A percentile compares a stretch with the other conserved stretches of the same genome.
These are phyloP conservation scores for Dreissena rostriformis DNA, from an alignment of 1,140 invertebrate species.

Conservation along the genomic window DNA sequence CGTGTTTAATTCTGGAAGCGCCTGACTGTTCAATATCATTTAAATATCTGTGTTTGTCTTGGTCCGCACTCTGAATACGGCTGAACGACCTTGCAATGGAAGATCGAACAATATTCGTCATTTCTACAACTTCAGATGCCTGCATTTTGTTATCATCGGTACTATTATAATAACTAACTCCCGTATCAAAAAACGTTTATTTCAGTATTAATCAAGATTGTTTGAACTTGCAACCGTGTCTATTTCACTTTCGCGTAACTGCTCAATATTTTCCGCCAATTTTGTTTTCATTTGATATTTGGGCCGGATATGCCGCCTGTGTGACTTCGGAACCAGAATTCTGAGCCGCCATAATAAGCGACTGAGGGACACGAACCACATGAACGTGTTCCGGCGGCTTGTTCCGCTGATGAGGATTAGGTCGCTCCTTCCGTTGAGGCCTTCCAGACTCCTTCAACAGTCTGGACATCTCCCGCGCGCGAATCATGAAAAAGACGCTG, in stretches of 20 bases:
- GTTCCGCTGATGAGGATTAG: constrained; percentile 17
- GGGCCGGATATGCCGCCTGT: not conserved
- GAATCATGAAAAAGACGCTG: constrained; percentile 78
- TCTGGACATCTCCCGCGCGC: constrained; percentile 65
- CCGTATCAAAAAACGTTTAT: not conserved
- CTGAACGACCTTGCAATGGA: constrained; percentile 53
- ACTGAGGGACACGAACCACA: constrained; percentile 58
- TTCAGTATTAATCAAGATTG: not conserved
- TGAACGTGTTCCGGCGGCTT: constrained; percentile 54
- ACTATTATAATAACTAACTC: not conserved
- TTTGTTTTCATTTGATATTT: not conserved
- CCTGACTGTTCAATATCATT: not conserved
- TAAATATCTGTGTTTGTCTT: constrained; percentile 9
- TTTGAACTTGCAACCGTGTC: constrained; percentile 3
- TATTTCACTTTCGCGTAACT: not conserved
- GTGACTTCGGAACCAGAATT: constrained; percentile 57
- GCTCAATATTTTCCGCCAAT: not conserved
- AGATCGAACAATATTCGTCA: constrained; percentile 58
- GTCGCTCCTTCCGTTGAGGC: constrained; percentile 44
- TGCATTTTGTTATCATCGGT: not conserved
- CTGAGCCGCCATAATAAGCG: constrained; percentile 60
- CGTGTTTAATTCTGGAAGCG: not conserved
- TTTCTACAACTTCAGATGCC: constrained; percentile 40
- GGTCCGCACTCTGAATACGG: constrained; percentile 50
- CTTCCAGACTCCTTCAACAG: constrained; percentile 51